Base-by-base conservation (phyloP, 1,140 invertebrate genomes). In the Heliothis subflexa region DNA sequence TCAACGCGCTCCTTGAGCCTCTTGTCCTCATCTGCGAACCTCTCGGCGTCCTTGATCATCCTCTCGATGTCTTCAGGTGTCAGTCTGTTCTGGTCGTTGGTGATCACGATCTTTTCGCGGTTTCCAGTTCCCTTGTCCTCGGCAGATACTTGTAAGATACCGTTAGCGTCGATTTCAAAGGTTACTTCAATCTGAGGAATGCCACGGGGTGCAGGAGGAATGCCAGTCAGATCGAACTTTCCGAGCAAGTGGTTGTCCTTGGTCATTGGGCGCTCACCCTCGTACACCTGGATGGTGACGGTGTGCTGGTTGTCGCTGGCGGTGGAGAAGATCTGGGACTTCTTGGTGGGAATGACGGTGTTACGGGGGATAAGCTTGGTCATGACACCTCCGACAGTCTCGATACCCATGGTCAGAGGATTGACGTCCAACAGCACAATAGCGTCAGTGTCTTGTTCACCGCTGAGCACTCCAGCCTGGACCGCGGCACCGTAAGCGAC, bases 331-430 rank as follows among this genome's bases (percentile, higher is more conserved):
- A 99, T 99, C 92, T 99, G 99, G 5, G 98, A 99, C 92, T 99
- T 99, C 95, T 99, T 99, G n/a, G 99, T 99, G 16, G 99, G 99
- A 86, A 99, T 99, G 54, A 99, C 99, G 59, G 99, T 99, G 95
- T 99, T 99, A 88, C 99, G 96, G 73, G 98, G 97, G 92, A 99
- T 99, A 28, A 99, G 96, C 94, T 99, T 99, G 79, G 99, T 99
- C 99, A 99, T 99, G 12, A 99, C 99, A 82, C 99, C 99, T 79
- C 99, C 99, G 77, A 99, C 99, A 80, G 99, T 99, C 95, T 99
- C 99, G 91, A 99, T 99, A 95, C 99, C 99, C 96, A 99, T 97
- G 77, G 99, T 99, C 62, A 99, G 95, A 84, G 99, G 99, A 90
- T 99, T 99, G 55, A 99, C 99, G 91, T 99, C 99, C 54, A 99